phyloP scores from a whole-genome alignment of 2,888 invertebrate species.

The Fissipunctia ypsillon region DNA sequence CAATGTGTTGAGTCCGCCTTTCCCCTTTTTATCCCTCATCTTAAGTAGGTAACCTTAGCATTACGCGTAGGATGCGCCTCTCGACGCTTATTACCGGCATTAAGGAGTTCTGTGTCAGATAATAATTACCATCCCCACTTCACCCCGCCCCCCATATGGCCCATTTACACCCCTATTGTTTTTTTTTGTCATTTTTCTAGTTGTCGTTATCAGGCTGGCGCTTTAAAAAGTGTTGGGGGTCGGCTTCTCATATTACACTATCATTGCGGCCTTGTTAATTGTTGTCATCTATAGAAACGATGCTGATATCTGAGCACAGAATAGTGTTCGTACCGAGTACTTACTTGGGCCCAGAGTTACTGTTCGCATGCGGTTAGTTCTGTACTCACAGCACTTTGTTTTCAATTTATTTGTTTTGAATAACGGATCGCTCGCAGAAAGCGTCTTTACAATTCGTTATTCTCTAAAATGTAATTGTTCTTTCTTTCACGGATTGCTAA shows the following conservation, averaged over 20 bases:
- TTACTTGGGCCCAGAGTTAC: no score
- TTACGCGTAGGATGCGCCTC: slow-evolving; percentile 43
- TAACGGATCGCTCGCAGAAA: neutral
- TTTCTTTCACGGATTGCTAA: neutral
- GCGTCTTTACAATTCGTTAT: neutral
- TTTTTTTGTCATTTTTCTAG: slow-evolving; percentile 47
- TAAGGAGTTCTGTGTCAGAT: slow-evolving; percentile 56
- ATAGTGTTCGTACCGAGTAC: neutral
- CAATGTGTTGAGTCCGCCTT: slow-evolving; percentile 6
- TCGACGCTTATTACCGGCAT: slow-evolving; percentile 55
- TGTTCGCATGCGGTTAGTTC: no score
- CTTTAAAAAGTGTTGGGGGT: slow-evolving; percentile 21
- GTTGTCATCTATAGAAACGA: neutral
- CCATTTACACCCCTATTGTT: slow-evolving; percentile 46
- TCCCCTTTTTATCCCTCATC: slow-evolving; percentile 11
- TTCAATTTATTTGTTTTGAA: slow-evolving; percentile 1
- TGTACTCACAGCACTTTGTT: neutral
- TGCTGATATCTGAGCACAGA: neutral
- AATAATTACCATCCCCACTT: slow-evolving; percentile 42
- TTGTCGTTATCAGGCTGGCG: slow-evolving; percentile 24
- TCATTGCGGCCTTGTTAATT: neutral
- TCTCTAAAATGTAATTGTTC: neutral
- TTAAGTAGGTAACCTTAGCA: slow-evolving; percentile 19
- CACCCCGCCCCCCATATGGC: slow-evolving; percentile 8
- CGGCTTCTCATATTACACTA: neutral